phyloP scores from a whole-genome alignment of 2,113 vertebrate species.

The Serinus canaria region DNA sequence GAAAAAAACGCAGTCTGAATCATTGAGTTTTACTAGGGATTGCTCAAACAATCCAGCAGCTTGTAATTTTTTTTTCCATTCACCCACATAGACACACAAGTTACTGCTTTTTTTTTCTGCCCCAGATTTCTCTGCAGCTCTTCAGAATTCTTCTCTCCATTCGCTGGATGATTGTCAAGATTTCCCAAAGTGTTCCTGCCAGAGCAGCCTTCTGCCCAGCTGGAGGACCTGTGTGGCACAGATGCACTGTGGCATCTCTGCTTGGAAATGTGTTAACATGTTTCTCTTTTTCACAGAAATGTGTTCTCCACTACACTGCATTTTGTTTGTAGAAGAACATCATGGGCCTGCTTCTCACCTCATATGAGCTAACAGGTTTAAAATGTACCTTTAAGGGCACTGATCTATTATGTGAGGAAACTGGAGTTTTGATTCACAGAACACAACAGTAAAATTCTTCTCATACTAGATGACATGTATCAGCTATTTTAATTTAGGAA shows the following conservation, averaged over 20 bases:
- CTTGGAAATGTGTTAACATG: accelerated
- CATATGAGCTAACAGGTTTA: background rate
- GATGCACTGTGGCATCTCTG: background rate
- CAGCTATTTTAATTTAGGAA: background rate
- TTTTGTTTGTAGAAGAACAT: background rate
- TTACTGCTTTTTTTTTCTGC: background rate
- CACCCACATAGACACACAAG: background rate
- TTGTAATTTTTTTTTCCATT: background rate
- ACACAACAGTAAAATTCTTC: background rate
- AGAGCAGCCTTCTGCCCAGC: background rate
- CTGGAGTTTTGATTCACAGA: background rate
- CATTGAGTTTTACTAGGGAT: background rate
- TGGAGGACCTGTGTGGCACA: accelerated
- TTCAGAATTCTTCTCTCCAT: background rate
- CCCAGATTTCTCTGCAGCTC: background rate
- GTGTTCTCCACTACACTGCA: background rate
- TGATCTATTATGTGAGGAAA: background rate
- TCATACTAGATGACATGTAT: background rate
- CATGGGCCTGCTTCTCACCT: background rate
- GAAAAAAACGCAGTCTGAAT: background rate
- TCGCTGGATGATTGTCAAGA: background rate
- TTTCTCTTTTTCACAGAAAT: background rate
- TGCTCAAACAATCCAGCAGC: background rate
- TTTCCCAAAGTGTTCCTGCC: background rate
- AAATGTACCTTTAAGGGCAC: background rate